Percentiles rank a stretch among this genome's conserved stretches.
Conservation (phyloP, 2,797 vertebrate genomes). For the Mycteria americana region DNA sequence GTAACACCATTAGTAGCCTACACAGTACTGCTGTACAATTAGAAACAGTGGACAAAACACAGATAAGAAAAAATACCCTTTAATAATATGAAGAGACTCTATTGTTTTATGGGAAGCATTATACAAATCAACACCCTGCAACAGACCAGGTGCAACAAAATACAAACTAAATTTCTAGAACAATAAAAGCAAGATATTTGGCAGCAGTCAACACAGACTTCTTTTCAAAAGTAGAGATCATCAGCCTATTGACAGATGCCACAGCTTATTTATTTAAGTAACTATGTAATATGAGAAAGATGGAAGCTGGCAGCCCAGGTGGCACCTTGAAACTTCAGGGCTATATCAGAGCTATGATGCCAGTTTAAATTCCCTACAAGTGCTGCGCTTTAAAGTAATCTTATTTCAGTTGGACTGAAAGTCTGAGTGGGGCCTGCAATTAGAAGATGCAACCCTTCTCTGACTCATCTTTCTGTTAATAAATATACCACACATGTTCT, state of each 20-base stretch:
- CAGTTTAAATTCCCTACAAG: constrained; percentile 35
- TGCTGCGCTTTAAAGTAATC: constrained; percentile 11
- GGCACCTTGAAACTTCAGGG: constrained; percentile 23
- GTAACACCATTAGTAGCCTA: neutral
- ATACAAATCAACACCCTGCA: neutral
- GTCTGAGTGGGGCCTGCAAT: neutral
- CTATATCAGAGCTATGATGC: neutral
- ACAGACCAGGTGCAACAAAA: neutral
- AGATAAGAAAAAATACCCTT: neutral
- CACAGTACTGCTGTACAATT: neutral
- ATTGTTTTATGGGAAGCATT: neutral
- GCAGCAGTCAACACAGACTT: neutral
- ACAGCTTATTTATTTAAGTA: constrained; percentile 42
- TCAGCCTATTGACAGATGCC: neutral
- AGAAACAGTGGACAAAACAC: neutral
- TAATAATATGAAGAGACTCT: neutral
- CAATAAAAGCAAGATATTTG: neutral
- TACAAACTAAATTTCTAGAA: neutral
- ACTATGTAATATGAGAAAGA: neutral
- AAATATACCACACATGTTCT: neutral
- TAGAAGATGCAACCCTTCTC: neutral
- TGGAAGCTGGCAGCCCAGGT: constrained; percentile 31
- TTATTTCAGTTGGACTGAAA: constrained; percentile 18
- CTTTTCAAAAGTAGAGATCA: constrained; percentile 25
- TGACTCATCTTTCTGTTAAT: neutral